These are phyloP conservation scores for Nysson spinosus DNA, from an alignment of 2,888 invertebrate species.

Conservation along the genomic window DNA sequence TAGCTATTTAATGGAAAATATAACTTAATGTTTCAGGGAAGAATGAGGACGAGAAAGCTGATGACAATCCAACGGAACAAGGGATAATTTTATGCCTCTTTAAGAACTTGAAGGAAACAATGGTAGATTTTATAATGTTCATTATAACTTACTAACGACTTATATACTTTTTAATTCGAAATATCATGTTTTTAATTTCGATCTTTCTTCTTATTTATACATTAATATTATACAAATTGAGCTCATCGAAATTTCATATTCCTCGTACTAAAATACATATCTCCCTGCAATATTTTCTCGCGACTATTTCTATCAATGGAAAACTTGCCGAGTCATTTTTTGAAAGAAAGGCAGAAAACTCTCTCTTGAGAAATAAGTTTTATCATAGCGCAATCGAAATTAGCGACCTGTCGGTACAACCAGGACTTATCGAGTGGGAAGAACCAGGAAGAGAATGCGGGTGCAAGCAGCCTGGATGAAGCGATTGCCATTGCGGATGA, in stretches of 20 bases:
- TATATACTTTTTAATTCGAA: neutral
- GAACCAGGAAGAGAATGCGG: constrained; percentile 8
- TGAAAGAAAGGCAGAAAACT: constrained; percentile 10
- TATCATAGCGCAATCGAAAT: constrained; percentile 57
- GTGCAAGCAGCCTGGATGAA: constrained; percentile 4
- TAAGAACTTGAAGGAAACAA: constrained; percentile 28
- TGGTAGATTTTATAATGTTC: constrained; percentile 41
- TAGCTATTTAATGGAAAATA: no score
- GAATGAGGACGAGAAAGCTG: constrained; percentile 13
- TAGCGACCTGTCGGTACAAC: constrained; percentile 62
- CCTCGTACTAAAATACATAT: no score
- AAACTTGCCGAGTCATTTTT: constrained; percentile 5
- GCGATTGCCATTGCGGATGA: constrained; percentile 3
- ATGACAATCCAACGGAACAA: constrained; percentile 11
- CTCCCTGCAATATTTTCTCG: no score
- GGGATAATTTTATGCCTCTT: constrained; percentile 11
- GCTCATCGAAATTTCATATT: no score
- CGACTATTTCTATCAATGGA: no score
- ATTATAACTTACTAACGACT: neutral
- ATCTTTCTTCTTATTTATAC: neutral
- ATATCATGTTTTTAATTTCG: constrained; percentile 1
- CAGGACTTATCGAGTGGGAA: constrained; percentile 50
- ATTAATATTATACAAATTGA: no score
- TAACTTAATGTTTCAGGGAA: no score
- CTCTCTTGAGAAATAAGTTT: constrained; percentile 52